These are phyloP conservation scores for Meteorus cinctellus DNA, from an alignment of 2,888 invertebrate species.

Conservation along the genomic window DNA sequence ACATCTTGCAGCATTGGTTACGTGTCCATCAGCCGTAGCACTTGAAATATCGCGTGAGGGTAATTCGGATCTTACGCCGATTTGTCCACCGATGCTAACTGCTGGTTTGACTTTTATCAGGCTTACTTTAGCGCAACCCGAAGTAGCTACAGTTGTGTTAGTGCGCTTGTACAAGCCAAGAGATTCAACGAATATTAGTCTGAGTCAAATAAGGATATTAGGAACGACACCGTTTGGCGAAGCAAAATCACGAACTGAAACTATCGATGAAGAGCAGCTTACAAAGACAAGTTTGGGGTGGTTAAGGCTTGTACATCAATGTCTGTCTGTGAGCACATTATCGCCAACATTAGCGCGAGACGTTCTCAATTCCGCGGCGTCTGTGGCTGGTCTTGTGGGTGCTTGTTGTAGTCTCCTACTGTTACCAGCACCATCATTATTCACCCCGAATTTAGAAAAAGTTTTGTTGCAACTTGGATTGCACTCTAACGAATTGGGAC, in stretches of 20 bases:
- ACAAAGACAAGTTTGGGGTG: slow-evolving; percentile 84
- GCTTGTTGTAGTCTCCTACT: slow-evolving; percentile 83
- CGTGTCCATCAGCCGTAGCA: slow-evolving; percentile 92
- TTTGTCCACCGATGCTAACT: slow-evolving; percentile 89
- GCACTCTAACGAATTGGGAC: slow-evolving; percentile 78
- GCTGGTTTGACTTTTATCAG: slow-evolving; percentile 92
- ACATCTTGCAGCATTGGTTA: slow-evolving; percentile 88
- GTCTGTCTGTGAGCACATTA: slow-evolving; percentile 76
- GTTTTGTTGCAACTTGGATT: slow-evolving; percentile 82
- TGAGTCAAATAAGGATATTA: slow-evolving; percentile 89
- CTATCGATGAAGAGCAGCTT: slow-evolving; percentile 76
- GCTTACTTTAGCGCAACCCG: slow-evolving; percentile 86
- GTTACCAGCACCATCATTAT: slow-evolving; percentile 80
- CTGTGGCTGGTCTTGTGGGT: slow-evolving; percentile 80
- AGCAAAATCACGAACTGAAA: slow-evolving; percentile 69
- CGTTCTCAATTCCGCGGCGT: slow-evolving; percentile 79
- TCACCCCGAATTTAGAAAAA: slow-evolving; percentile 79
- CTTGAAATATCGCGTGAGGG: slow-evolving; percentile 90
- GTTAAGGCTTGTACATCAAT: slow-evolving; percentile 87
- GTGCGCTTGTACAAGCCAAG: slow-evolving; percentile 87
- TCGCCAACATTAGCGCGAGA: slow-evolving; percentile 70
- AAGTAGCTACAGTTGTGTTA: slow-evolving; percentile 89
- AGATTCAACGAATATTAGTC: slow-evolving; percentile 91
- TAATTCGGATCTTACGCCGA: slow-evolving; percentile 84
- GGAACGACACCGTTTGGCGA: slow-evolving; percentile 89